Conservation (phyloP, 2,113 vertebrate genomes). For the Pitta sordida region DNA sequence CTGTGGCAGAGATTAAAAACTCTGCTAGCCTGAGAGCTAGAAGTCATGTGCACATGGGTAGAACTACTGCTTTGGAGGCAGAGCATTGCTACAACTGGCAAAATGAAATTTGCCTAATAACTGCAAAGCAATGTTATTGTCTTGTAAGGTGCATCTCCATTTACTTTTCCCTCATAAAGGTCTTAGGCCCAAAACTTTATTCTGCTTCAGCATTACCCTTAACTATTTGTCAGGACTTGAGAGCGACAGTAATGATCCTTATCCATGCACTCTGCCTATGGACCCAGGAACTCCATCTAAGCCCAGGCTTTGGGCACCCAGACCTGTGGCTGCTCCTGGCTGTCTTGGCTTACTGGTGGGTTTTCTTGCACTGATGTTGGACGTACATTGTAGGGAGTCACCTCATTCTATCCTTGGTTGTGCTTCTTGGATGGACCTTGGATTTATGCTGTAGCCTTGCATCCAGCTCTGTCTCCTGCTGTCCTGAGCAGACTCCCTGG, state of each 20-base stretch:
- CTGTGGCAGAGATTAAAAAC: background rate
- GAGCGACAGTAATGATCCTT: background rate
- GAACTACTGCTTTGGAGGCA: background rate
- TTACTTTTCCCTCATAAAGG: background rate
- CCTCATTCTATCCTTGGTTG: background rate
- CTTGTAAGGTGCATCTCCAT: background rate
- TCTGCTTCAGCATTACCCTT: background rate
- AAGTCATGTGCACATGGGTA: background rate
- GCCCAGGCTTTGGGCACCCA: background rate
- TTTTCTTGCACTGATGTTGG: background rate
- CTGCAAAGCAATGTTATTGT: background rate
- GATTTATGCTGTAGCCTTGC: background rate
- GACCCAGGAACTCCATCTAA: background rate
- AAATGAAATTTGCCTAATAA: background rate
- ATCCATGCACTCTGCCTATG: background rate
- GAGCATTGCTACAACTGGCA: background rate
- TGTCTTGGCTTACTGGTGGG: background rate
- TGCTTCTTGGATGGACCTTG: background rate
- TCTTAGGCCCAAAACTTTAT: background rate
- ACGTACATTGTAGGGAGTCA: background rate
- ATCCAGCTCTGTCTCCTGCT: background rate
- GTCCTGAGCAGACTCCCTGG: background rate
- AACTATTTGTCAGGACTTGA: background rate
- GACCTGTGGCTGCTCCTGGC: background rate
- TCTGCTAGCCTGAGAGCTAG: background rate